Conservation (phyloP, 1,140 invertebrate genomes). For the Globodera rostochiensis region DNA sequence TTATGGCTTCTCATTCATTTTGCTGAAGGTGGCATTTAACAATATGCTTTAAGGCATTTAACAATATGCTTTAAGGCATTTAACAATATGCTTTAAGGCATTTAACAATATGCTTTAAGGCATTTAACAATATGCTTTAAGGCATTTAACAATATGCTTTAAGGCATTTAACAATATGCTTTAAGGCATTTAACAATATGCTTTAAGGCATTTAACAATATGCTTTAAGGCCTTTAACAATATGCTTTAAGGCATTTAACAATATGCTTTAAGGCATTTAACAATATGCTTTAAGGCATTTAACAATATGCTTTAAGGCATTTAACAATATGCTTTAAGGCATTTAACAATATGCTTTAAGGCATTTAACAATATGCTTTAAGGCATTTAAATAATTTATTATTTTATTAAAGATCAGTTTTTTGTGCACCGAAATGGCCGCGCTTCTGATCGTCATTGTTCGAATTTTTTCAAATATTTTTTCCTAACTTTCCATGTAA, state of each 20-base stretch:
- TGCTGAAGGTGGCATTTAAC: conserved; percentile 51
- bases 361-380: neutral
- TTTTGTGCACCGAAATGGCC: conserved; percentile 53
- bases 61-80: neutral
- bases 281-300: neutral
- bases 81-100: neutral
- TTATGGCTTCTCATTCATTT: conserved; percentile 63
- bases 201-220: neutral
- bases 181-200: neutral
- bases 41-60: neutral
- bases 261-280: neutral
- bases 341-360: neutral
- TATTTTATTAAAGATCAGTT: conserved; percentile 44
- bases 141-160: neutral
- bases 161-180: neutral
- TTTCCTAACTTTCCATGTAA: neutral
- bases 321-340: neutral
- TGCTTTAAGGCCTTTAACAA: neutral
- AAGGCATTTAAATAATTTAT: neutral
- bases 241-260: neutral
- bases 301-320: neutral
- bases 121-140: neutral
- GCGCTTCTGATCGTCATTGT: conserved; percentile 44
- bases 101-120: neutral
- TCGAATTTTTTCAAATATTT: neutral